Evolutionary conservation across 2,113 vertebrate genomes (phyloP), one percentile per base, ranked within the genome.

Genomic region (Caloenas nicobarica): DNA sequence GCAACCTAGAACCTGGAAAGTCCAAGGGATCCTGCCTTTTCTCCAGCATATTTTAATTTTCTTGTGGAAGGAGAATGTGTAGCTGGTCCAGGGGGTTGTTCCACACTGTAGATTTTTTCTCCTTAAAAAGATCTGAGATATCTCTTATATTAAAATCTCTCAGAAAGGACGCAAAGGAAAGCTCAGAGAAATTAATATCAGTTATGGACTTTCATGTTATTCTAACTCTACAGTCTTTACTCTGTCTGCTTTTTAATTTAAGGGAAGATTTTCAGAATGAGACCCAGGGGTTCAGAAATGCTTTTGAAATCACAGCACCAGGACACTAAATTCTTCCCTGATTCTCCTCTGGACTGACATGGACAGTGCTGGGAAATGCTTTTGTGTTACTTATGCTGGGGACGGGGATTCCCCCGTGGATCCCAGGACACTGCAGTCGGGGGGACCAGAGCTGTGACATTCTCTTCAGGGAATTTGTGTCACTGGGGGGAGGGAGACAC

Each of bases 201-300:
- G 4, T 26, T 65, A 7, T 2, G 25, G 31, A 34, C 33, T 65
- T 68, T 25, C 4, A 7, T 16, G 51, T 74, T 89, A 42, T 38
- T 66, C 25, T 70, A 44, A 25, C 6, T 54, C 22, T 21, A 2
- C 15, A 5, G 3, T 42, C 34, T 11, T 50, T n/a, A 11, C 29
- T 69, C 29, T 34, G 19, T n/a, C 36, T 31, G 3, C 33, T 51
- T 19, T 22, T 44, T 29, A 44, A 50, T 31, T 58, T 13, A 17
- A n/a, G 50, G 38, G 11, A 9, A 11, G 29, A 10, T n/a, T 62
- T 89, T 73, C 10, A 8, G 64, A 50, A 58, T 40, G 56, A 86
- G 28, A 62, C 11, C 0, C 4, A 3, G 26, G 10, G 7, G 2
- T 19, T 57, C 48, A 10, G 64, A 51, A 69, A 14, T 7, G 1